These are phyloP conservation scores for Alloscopus bannaensis DNA, from an alignment of 2,888 invertebrate species.

Conservation along the genomic window DNA sequence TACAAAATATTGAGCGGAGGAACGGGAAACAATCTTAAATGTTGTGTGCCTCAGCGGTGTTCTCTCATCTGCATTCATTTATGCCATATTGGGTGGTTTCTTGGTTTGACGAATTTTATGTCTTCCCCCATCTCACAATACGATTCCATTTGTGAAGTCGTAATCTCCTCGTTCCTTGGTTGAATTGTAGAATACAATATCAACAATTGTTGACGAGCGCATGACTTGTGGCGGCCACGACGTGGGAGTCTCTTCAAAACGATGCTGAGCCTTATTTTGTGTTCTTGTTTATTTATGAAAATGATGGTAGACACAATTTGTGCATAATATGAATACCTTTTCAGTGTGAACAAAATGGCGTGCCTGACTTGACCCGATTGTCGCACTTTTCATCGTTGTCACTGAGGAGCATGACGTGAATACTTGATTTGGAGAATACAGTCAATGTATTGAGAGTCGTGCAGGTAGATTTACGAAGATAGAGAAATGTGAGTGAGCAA, in stretches of 20 bases:
- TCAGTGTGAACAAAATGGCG: background rate
- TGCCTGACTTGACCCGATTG: slow-evolving; percentile 33
- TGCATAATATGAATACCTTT: background rate
- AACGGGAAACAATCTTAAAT: slow-evolving; percentile 21
- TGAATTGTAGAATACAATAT: background rate
- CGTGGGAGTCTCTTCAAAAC: slow-evolving; percentile 10
- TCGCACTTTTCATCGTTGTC: slow-evolving; percentile 38
- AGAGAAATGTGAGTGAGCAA: no score
- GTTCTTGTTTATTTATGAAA: background rate
- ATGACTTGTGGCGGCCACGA: slow-evolving; percentile 4
- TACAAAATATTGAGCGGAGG: slow-evolving; percentile 9
- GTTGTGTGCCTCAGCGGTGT: slow-evolving; percentile 5
- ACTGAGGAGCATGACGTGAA: slow-evolving; percentile 23
- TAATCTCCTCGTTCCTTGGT: background rate
- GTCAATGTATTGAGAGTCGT: background rate
- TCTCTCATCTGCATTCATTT: slow-evolving; percentile 36
- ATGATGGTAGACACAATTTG: background rate
- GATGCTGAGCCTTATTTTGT: background rate
- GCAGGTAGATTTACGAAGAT: no score
- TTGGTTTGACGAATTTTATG: slow-evolving; percentile 46
- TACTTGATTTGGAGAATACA: slow-evolving; percentile 22
- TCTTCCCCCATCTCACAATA: slow-evolving; percentile 29
- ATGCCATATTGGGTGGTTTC: slow-evolving; percentile 39
- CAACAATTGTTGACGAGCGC: background rate
- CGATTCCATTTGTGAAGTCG: background rate